These are phyloP conservation scores for Panopea generosa DNA, from an alignment of 2,888 invertebrate species.

Conservation along the genomic window DNA sequence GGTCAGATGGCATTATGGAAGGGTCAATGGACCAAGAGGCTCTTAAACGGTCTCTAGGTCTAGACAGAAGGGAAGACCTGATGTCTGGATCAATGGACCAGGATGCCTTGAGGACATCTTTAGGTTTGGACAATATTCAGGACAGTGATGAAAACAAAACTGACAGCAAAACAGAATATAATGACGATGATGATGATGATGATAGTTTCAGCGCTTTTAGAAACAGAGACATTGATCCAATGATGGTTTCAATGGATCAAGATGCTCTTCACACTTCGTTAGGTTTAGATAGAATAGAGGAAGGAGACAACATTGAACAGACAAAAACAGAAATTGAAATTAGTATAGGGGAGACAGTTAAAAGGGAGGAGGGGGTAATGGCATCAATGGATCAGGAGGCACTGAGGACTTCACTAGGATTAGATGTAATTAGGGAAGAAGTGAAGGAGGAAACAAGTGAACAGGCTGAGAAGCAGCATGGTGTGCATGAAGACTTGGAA, in stretches of 20 bases:
- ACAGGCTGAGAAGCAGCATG: neutral
- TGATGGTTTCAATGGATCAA: constrained; percentile 60
- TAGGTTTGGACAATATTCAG: constrained; percentile 39
- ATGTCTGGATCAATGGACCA: constrained; percentile 46
- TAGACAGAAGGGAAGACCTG: constrained; percentile 23
- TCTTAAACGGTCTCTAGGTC: constrained; percentile 35
- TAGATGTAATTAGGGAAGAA: constrained; percentile 24
- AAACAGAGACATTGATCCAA: constrained; percentile 41
- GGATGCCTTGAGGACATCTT: constrained; percentile 37
- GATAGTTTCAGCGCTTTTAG: constrained; percentile 4
- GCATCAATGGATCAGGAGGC: too few species aligned
- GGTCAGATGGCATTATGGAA: constrained; percentile 36
- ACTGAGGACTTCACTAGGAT: constrained; percentile 23
- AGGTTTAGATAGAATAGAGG: constrained; percentile 38
- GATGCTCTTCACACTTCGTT: constrained; percentile 52
- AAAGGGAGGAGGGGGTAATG: neutral
- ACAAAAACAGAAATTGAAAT: too few species aligned
- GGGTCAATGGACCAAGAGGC: constrained; percentile 46
- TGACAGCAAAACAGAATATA: neutral
- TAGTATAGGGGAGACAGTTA: neutral
- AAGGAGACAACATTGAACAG: constrained; percentile 11
- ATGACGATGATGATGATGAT: constrained; percentile 14
- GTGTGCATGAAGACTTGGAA: constrained; percentile 13
- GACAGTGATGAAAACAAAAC: constrained; percentile 23
- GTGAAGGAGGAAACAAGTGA: neutral